Base-by-base conservation (phyloP, 2,888 invertebrate species). In the Cerceris ruficornis region DNA sequence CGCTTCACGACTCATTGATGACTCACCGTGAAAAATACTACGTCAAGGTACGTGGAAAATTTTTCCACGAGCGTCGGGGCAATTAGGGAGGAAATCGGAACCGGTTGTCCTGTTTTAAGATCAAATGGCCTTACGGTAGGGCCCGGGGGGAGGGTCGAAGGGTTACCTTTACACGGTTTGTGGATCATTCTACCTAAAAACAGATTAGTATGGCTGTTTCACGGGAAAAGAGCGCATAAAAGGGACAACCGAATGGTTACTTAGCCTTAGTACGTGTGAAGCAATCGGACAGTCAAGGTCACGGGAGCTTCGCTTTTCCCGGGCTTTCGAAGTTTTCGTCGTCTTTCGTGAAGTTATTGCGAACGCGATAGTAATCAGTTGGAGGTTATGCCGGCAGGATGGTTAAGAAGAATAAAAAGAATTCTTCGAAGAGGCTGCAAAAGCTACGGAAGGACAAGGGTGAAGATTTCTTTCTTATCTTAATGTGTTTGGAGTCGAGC, bases 201-300 rank as follows among this genome's bases (percentile, higher is more conserved):
- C 46, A 41, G 58, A 71, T 69, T 70, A 67, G 66, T 66, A 46
- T 75, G 28, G 62, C 55, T 58, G 66, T 77, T 62, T 49, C 75
- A 11, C 54, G 43, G 62, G 69, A 62, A 61, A 77, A 66, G 58
- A 41, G n/a, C n/a, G 15, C 54, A 9, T 69, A 58, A 62, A 67
- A 64, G 72, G 67, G 41, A 52, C 11, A 28, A 6, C 11, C 13
- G 9, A n/a, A 7, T 13, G 17, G 41, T 14, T 6, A 17, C 0
- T n/a, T 9, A 0, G 1, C 7, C 0, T 69, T 58, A 74, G 74
- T 77, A 1, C 17, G 41, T 14, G 2, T 52, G 17, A 8, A 61
- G 17, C 17, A 13, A 4, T 42, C 52, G 7, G 2, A 0, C 4
- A 2, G 9, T 15, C 41, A 15, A 6, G 41, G 50, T 54, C 49